Conservation (phyloP, 2,113 vertebrate species). For the Chamaea fasciata region DNA sequence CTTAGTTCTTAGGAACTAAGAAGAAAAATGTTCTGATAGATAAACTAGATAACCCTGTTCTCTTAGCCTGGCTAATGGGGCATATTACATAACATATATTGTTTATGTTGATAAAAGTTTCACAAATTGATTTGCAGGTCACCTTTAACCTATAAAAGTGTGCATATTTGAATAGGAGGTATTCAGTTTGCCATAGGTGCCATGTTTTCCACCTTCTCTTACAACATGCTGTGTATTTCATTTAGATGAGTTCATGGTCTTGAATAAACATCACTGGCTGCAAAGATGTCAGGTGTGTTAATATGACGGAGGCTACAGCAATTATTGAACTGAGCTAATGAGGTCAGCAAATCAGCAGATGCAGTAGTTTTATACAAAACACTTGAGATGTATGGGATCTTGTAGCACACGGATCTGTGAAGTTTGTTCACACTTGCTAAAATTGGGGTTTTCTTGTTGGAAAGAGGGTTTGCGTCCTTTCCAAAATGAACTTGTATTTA, state of each 20-base stretch:
- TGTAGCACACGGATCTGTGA: neutral
- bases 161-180: neutral
- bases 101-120: neutral
- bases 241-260: neutral
- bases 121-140: slow-evolving; percentile 68
- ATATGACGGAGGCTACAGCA: neutral
- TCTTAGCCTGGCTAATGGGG: slow-evolving; percentile 59
- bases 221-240: neutral
- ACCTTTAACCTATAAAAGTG: slow-evolving; percentile 37
- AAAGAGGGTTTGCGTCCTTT: neutral
- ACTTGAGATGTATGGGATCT: neutral
- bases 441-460: neutral
- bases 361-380: neutral
- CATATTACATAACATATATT: neutral
- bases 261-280: neutral
- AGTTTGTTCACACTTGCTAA: neutral
- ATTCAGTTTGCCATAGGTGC: neutral
- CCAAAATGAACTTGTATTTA: neutral
- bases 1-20: slow-evolving; percentile 7
- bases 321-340: neutral
- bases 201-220: neutral
- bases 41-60: neutral
- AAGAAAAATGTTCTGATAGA: neutral
- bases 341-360: neutral
- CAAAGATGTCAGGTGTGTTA: neutral